A percentile compares a stretch with the other conserved stretches of the same genome.
phyloP scores from a whole-genome alignment of 2,797 vertebrate genomes.

The Galago senegalensis region DNA sequence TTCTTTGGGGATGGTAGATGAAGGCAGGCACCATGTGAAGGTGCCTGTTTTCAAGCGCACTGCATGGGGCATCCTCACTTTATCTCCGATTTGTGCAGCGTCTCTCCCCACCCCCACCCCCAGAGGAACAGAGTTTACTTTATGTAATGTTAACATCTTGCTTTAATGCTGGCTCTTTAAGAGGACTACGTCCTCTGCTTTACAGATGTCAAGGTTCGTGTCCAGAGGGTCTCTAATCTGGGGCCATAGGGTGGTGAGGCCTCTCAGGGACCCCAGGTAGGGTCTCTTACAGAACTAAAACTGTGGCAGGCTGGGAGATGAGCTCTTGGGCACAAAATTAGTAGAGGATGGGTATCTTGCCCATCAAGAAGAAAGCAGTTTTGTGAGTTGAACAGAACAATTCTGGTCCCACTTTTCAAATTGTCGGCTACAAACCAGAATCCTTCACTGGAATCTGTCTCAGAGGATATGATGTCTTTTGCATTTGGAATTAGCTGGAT shows the following conservation, averaged over 20 bases:
- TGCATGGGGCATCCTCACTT: conserved; percentile 59
- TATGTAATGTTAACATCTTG: conserved; percentile 58
- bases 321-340: conserved; percentile 20
- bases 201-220: conserved; percentile 1
- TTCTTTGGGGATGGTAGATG: conserved; percentile 71
- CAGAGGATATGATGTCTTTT: conserved; percentile 85
- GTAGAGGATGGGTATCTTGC: neutral
- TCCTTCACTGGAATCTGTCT: conserved; percentile 85
- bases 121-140: conserved; percentile 64
- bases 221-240: conserved; percentile 14
- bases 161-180: conserved; percentile 59
- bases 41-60: conserved; percentile 72
- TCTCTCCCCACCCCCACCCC: neutral
- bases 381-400: conserved; percentile 44
- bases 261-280: neutral
- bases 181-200: conserved; percentile 52
- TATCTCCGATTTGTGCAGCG: conserved; percentile 50
- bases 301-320: neutral
- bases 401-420: conserved; percentile 66
- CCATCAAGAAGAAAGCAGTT: neutral
- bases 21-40: conserved; percentile 64
- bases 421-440: conserved; percentile 65
- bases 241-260: neutral
- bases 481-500: conserved; percentile 88
- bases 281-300: conserved; percentile 23